These are phyloP conservation scores for Amiota communis DNA, from an alignment of 2,888 invertebrate genomes.

Conservation along the genomic window DNA sequence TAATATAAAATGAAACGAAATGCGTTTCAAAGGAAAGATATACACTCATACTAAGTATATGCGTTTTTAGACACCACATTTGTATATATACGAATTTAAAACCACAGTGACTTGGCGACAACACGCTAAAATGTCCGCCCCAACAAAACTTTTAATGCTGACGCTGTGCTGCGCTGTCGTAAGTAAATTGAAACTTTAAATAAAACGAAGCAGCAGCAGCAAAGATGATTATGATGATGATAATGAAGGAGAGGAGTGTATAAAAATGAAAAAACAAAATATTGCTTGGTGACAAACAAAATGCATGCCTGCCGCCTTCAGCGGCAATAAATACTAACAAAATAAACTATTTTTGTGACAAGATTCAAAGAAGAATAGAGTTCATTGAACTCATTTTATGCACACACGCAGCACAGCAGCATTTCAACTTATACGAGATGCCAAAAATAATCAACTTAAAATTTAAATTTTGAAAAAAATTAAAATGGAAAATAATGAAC, in stretches of 20 bases:
- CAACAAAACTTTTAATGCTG: too few species aligned
- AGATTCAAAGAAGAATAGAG: constrained; percentile 55
- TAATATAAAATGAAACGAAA: constrained; percentile 13
- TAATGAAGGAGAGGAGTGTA: not conserved
- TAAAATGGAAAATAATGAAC: constrained; percentile 19
- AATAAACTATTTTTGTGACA: constrained; percentile 58
- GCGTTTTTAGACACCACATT: too few species aligned
- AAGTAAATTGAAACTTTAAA: constrained; percentile 52
- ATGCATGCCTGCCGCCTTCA: not conserved
- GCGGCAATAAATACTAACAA: not conserved
- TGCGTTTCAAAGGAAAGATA: constrained; percentile 5
- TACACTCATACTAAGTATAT: not conserved
- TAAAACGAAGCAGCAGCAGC: constrained; percentile 42
- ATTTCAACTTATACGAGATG: not conserved
- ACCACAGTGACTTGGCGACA: constrained; percentile 24
- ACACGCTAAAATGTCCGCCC: constrained; percentile 50
- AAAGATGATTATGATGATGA: constrained; percentile 28
- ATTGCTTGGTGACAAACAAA: constrained; percentile 12
- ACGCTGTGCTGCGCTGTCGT: not conserved
- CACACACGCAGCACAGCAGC: not conserved
- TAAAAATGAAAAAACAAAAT: not conserved
- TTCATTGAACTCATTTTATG: constrained; percentile 50
- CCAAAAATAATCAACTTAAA: constrained; percentile 38
- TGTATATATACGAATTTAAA: not conserved
- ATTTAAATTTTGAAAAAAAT: constrained; percentile 25